These are phyloP conservation scores for Festucalex cinctus DNA, from an alignment of 2,113 vertebrate genomes.

Conservation along the genomic window DNA sequence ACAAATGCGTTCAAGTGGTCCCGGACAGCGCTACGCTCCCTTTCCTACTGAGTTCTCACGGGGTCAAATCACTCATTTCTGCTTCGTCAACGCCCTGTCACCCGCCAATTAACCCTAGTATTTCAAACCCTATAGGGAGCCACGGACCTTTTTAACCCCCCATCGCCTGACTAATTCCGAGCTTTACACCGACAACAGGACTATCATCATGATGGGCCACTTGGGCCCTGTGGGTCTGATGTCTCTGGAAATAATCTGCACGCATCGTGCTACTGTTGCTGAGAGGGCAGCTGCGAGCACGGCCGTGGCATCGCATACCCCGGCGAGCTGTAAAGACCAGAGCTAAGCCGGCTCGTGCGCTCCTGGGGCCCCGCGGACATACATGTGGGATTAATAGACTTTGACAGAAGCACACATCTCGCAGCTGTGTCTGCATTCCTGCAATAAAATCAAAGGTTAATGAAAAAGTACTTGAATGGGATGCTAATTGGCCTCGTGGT, in stretches of 20 bases:
- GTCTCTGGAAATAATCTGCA: slow-evolving; percentile 16
- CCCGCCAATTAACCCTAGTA: slow-evolving; percentile 50
- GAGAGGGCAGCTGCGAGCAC: slow-evolving; percentile 31
- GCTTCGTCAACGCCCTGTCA: slow-evolving; percentile 50
- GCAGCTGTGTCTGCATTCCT: not conserved
- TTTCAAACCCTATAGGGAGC: slow-evolving; percentile 44
- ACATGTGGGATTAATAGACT: slow-evolving; percentile 13
- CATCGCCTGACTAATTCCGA: not conserved
- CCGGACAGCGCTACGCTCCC: slow-evolving; percentile 21
- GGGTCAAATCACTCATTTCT: slow-evolving; percentile 48
- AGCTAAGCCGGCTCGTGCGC: slow-evolving; percentile 13
- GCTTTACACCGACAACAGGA: not conserved
- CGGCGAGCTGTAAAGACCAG: slow-evolving; percentile 31
- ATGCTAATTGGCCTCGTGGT: not conserved
- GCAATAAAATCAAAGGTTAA: not conserved
- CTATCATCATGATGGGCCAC: not conserved
- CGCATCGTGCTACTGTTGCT: slow-evolving; percentile 23
- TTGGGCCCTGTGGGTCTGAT: slow-evolving; percentile 9
- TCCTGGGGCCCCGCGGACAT: not conserved
- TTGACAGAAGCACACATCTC: not conserved
- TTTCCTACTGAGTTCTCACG: slow-evolving; percentile 52
- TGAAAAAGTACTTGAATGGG: not conserved
- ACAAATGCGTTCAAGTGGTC: not conserved
- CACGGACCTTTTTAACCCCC: not conserved
- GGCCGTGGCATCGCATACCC: slow-evolving; percentile 22